These are phyloP conservation scores for Papilio xuthus DNA, from an alignment of 1,140 invertebrate genomes.

Conservation along the genomic window DNA sequence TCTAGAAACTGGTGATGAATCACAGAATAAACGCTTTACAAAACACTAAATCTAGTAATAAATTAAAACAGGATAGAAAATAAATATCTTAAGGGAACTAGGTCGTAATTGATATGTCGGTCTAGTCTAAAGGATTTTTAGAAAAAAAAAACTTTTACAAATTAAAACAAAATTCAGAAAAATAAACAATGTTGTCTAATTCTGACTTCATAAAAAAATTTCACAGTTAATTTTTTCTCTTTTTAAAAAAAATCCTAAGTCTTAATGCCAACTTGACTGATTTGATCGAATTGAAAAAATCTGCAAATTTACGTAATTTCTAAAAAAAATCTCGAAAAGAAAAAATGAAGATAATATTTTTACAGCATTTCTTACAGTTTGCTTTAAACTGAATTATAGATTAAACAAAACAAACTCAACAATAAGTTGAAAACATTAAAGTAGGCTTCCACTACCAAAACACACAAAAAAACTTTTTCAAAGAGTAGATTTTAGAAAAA, in stretches of 20 bases:
- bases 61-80: conserved; percentile 41
- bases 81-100: conserved; percentile 41
- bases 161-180: conserved; percentile 4
- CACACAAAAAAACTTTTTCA: neutral
- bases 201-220: neutral
- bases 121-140: conserved; percentile 22
- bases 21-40: conserved; percentile 41
- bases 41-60: conserved; percentile 39
- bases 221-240: neutral
- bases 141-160: neutral
- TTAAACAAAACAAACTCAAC: conserved; percentile 12
- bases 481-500: too few relatives aligned
- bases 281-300: neutral
- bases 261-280: neutral
- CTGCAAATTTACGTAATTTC: too few relatives aligned
- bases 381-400: neutral
- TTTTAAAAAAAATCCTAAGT: neutral
- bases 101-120: conserved; percentile 47
- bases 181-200: neutral
- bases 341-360: neutral
- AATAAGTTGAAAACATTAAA: neutral
- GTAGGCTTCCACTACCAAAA: neutral
- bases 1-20: conserved; percentile 42
- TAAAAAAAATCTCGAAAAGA: neutral
- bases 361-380: neutral